phyloP scores from a whole-genome alignment of 2,888 invertebrate genomes.

The Phoronis australis region DNA sequence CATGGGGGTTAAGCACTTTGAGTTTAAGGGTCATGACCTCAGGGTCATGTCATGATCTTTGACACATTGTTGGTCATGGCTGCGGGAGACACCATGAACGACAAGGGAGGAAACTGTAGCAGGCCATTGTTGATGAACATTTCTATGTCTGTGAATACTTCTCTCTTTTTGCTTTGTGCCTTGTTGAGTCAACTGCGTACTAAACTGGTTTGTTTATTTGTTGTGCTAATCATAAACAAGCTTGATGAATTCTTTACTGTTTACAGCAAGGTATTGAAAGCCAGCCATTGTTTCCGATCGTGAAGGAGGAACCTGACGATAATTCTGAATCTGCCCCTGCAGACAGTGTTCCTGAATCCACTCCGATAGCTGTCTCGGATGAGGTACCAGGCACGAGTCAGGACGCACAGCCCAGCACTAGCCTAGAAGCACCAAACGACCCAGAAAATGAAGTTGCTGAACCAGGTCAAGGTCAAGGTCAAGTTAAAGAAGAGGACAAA shows the following conservation, averaged over 20 bases:
- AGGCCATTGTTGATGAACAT: too few species aligned
- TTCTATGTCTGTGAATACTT: too few species aligned
- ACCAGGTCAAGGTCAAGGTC: conserved; percentile 11
- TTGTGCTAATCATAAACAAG: too few species aligned
- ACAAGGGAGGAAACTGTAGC: too few species aligned
- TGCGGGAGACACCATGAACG: too few species aligned
- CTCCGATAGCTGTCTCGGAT: conserved; percentile 14
- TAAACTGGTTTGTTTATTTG: too few species aligned
- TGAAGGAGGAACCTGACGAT: conserved; percentile 14
- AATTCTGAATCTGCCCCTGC: background rate
- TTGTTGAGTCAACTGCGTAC: too few species aligned
- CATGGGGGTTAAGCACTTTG: too few species aligned
- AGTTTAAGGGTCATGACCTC: too few species aligned
- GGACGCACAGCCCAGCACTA: background rate
- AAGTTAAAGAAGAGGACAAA: conserved; percentile 31
- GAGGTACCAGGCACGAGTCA: conserved; percentile 6
- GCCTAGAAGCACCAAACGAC: background rate
- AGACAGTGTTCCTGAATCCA: background rate
- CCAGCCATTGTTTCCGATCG: conserved; percentile 49
- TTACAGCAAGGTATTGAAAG: conserved; percentile 49
- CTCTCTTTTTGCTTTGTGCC: too few species aligned
- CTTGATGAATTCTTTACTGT: background rate
- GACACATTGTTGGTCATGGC: too few species aligned
- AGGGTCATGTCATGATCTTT: too few species aligned
- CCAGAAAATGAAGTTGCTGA: conserved; percentile 7